These are phyloP conservation scores for Blennius ocellaris DNA, from an alignment of 2,113 vertebrate genomes.

Conservation along the genomic window DNA sequence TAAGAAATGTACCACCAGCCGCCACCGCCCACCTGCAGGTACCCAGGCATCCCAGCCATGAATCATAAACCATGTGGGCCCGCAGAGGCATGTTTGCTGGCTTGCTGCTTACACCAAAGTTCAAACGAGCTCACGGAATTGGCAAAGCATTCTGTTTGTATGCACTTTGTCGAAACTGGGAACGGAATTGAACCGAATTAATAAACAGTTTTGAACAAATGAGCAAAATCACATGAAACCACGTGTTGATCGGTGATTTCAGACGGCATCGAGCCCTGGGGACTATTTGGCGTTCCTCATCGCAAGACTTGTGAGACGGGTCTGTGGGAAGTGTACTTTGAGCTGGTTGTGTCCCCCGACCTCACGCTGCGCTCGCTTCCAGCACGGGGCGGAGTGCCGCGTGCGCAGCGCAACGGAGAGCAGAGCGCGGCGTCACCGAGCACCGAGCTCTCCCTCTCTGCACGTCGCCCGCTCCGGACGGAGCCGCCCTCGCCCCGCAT, in stretches of 20 bases:
- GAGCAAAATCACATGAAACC: neutral
- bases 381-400: slow-evolving; percentile 67
- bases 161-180: too few relatives aligned
- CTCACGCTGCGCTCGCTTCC: slow-evolving; percentile 50
- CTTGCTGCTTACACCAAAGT: too few relatives aligned
- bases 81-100: too few relatives aligned
- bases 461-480: neutral
- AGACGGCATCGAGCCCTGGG: neutral
- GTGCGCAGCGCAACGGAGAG: slow-evolving; percentile 22
- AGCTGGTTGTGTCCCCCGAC: slow-evolving; percentile 52
- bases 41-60: too few relatives aligned
- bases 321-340: slow-evolving; percentile 31
- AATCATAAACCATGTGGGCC: too few relatives aligned
- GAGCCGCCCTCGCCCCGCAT: slow-evolving; percentile 7
- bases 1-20: too few relatives aligned
- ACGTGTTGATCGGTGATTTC: slow-evolving; percentile 17
- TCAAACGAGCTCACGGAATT: too few relatives aligned
- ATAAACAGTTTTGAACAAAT: too few relatives aligned
- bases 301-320: neutral
- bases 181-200: too few relatives aligned
- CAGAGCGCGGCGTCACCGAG: slow-evolving; percentile 27
- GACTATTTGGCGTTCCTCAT: slow-evolving; percentile 27
- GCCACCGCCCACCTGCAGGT: too few relatives aligned
- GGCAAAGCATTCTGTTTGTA: too few relatives aligned
- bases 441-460: slow-evolving; percentile 24